These are phyloP conservation scores for Euglossa dilemma DNA, from an alignment of 1,140 invertebrate species.

Conservation along the genomic window DNA sequence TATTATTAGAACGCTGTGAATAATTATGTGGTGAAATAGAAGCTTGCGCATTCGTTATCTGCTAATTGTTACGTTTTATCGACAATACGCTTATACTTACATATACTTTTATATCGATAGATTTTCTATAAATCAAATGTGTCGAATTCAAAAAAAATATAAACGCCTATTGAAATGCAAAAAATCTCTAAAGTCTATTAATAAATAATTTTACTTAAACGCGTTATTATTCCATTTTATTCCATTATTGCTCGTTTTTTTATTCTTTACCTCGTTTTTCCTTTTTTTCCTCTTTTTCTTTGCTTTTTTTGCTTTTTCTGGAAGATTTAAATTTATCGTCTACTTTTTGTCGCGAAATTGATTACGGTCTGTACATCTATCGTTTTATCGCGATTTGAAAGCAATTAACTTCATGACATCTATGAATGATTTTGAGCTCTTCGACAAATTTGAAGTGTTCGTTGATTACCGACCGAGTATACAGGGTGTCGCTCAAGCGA, in stretches of 20 bases:
- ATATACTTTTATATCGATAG: too few species aligned
- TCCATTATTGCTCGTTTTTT: too few species aligned
- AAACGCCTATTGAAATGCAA: not conserved
- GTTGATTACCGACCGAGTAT: constrained; percentile 57
- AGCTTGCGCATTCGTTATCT: constrained; percentile 19
- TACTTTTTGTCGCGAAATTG: not conserved
- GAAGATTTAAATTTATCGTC: not conserved
- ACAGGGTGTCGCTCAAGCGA: constrained; percentile 55
- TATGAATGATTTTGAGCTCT: constrained; percentile 68
- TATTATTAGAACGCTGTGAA: constrained; percentile 12
- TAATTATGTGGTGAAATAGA: not conserved
- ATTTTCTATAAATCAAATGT: not conserved
- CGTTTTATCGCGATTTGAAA: not conserved
- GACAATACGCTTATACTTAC: not conserved
- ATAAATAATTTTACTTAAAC: too few species aligned
- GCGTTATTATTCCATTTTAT: too few species aligned
- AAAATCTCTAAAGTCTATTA: too few species aligned
- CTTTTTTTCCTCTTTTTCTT: too few species aligned
- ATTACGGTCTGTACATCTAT: not conserved
- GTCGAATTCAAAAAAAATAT: not conserved
- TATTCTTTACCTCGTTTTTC: too few species aligned
- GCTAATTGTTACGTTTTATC: constrained; percentile 30
- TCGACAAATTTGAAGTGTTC: constrained; percentile 58
- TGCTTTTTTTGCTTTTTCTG: too few species aligned
- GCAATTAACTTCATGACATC: constrained; percentile 69